Evolutionary conservation across 2,888 invertebrate genomes (phyloP), one percentile per base, ranked within the genome.

Genomic region (Meandrusa payeni): DNA sequence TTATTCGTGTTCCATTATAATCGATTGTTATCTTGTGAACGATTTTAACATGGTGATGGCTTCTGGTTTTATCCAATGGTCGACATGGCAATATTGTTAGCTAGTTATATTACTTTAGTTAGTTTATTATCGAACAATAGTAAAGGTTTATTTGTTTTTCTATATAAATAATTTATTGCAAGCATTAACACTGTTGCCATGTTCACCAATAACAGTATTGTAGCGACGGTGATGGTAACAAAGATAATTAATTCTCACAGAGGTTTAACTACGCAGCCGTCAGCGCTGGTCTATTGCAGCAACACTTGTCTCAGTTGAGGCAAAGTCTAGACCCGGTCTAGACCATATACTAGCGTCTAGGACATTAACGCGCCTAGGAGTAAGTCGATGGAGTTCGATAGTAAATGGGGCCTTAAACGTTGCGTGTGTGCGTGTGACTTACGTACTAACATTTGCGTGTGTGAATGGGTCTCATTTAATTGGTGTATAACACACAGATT

Each of bases 241-340:
- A 68, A 59, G 66, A 52, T 55, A 67, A 72, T 64, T 74, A 47
- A 54, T 57, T 77, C 76, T 79, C 81, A 64, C 88, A 88, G 88
- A 85, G 85, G 78, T 87, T 88, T 87, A 87, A 86, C 86, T 88
- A 88, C 83, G 87, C 87, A 70, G 72, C 86, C 57, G 85, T 85
- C 71, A 86, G 68, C 79, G 85, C 87, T 47, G 88, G 88, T 57
- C 79, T 87, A 52, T 80, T 88, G 80, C 88, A 87, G 79, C 86
- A 86, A 66, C 87, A 85, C 67, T 77, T 88, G 74, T 69, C 80
- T 61, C 78, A 83, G 67, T 74, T 87, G 79, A 75, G 83, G 64
- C 80, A 82, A 65, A 67, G 73, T 62, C 65, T 78, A 61, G 82
- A 76, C 60, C 73, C 72, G 54, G 66, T 65, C 52, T 79, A 79